These are phyloP conservation scores for Aegithalos caudatus DNA, from an alignment of 2,113 vertebrate species.

Conservation along the genomic window DNA sequence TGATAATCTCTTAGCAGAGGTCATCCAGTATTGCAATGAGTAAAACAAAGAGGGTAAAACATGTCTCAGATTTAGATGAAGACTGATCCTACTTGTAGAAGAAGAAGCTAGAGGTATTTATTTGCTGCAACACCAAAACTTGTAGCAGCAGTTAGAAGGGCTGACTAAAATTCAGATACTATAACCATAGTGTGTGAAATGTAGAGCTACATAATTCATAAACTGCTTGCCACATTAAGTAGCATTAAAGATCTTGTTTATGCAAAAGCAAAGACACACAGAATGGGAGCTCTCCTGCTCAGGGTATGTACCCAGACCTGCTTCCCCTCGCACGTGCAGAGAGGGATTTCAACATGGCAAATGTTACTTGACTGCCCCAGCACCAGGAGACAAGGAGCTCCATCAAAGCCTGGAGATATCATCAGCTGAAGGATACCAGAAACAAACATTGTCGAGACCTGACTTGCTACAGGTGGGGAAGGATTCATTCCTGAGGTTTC, in stretches of 20 bases:
- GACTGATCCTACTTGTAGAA: neutral
- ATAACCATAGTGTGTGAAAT: neutral
- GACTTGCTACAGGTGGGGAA: neutral
- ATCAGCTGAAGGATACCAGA: neutral
- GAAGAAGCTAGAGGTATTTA: neutral
- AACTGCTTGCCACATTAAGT: neutral
- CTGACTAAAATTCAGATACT: neutral
- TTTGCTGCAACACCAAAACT: neutral
- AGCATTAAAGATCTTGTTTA: neutral
- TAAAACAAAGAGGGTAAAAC: neutral
- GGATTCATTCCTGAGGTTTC: neutral
- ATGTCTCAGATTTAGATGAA: neutral
- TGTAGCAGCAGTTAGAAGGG: neutral
- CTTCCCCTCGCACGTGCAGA: rapidly evolving
- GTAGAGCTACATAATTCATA: neutral
- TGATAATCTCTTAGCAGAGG: neutral
- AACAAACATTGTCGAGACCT: neutral
- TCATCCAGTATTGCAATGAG: neutral
- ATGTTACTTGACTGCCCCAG: neutral
- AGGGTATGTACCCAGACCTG: rapidly evolving
- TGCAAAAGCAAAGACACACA: neutral
- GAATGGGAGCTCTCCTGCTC: neutral
- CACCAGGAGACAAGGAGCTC: neutral
- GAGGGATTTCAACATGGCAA: rapidly evolving
- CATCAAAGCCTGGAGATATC: neutral